Base-by-base conservation (phyloP, 2,113 vertebrate genomes). In the Tupaia chinensis region DNA sequence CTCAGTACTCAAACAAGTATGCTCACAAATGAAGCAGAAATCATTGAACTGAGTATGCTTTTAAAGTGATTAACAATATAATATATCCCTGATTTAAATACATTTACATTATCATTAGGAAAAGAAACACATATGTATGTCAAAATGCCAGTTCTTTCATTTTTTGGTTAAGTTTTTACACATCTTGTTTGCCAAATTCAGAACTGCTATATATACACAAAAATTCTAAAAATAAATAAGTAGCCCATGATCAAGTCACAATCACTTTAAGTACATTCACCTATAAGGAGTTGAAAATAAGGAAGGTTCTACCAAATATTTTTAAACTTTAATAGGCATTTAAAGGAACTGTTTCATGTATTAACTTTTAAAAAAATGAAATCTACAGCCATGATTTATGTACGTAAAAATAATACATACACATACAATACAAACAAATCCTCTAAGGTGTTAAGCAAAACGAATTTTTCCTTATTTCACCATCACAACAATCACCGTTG, bases 111-210 rank as follows among this genome's bases (percentile, higher is more conserved):
- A 84, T 96, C 92, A 16, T 19, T 83, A 96, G 84, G 22, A 63
- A 96, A 97, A 97, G 90, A 58, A 93, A 98, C 92, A 98, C 9
- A 56, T 2, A 83, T 44, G 94, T 79, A 20, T 76, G 96, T 94
- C 96, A 98, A 98, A 97, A 17, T 72, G 61, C 44, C 80, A 85
- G 1, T 14, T 83, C 87, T 97, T 87, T 91, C 11, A 95, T 89
- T 98, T 98, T 79, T 76, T 87, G 61, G 96, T 27, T 89, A 53
- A 56, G 92, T 87, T 90, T 94, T 94, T 73, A n/a, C 14, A 65
- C 10, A 94, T 95, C 97, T 97, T 72, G 97, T 96, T 95, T 98
- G 72, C 63, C 84, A 97, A 97, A 53, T 93, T 96, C 91, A 89
- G 29, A 97, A 96, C 16, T 94, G 94, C 44, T 97, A 94, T 85